Conservation (phyloP, 2,888 invertebrate genomes). For the Teleiodes luculella region DNA sequence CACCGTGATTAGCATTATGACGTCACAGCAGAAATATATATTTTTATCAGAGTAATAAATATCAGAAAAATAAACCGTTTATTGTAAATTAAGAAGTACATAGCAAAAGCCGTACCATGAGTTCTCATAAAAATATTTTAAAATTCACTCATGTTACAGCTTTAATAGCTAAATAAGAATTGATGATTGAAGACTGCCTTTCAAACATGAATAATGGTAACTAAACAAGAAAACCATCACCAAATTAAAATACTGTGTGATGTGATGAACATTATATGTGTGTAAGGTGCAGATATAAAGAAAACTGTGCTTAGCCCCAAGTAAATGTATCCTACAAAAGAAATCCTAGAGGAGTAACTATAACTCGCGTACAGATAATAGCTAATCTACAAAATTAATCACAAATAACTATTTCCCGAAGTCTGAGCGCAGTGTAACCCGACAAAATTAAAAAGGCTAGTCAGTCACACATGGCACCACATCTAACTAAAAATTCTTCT, state of each 20-base stretch:
- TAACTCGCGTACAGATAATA: slow-evolving; percentile 27
- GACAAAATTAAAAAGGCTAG: slow-evolving; percentile 12
- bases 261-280: slow-evolving; percentile 45
- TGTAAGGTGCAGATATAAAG: slow-evolving; percentile 58
- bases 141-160: slow-evolving; percentile 8
- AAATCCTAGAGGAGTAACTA: slow-evolving; percentile 26
- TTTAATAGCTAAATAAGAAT: not conserved
- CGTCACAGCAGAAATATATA: slow-evolving; percentile 27
- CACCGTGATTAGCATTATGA: slow-evolving; percentile 61
- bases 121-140: not conserved
- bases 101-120: slow-evolving; percentile 6
- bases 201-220: slow-evolving; percentile 16
- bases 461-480: slow-evolving; percentile 3
- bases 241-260: slow-evolving; percentile 34
- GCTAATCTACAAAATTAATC: slow-evolving; percentile 37
- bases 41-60: slow-evolving; percentile 20
- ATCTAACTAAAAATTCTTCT: not conserved
- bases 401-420: slow-evolving; percentile 37
- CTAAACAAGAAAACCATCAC: slow-evolving; percentile 48
- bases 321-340: slow-evolving; percentile 37
- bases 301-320: slow-evolving; percentile 58
- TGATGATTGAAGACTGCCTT: not conserved
- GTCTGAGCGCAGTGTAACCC: slow-evolving; percentile 20
- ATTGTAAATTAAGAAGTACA: not conserved
- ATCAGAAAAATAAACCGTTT: slow-evolving; percentile 5